A percentile compares a stretch with the other conserved stretches of the same genome.
Conservation (phyloP, 2,888 invertebrate species). For the Pharmacophagus antenor region DNA sequence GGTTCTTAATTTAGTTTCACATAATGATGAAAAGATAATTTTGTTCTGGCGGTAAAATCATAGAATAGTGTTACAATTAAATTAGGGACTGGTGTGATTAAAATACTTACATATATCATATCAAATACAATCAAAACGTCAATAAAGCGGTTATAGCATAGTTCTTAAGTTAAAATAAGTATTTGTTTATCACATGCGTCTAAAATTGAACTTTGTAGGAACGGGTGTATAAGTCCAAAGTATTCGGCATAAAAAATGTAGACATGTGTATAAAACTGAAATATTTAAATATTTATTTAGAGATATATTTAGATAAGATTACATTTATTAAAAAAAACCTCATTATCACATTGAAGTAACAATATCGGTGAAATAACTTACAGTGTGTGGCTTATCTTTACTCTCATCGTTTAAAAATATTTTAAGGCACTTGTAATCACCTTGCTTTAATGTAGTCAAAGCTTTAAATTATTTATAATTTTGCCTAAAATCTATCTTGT, state of each 20-base stretch:
- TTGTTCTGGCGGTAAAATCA: background rate
- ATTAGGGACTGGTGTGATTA: background rate
- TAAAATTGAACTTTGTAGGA: background rate
- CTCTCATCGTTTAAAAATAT: background rate
- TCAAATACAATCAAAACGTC: background rate
- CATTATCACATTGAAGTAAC: background rate
- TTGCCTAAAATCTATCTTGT: background rate
- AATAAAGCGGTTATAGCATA: background rate
- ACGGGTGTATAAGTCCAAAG: background rate
- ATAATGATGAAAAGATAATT: background rate
- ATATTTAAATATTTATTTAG: too few relatives aligned
- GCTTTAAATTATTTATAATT: constrained; percentile 4
- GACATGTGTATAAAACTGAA: background rate
- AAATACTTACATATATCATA: background rate
- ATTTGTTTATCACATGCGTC: background rate
- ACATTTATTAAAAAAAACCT: background rate
- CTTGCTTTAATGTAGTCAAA: constrained; percentile 3
- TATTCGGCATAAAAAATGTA: background rate
- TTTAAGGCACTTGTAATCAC: background rate
- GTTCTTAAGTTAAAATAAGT: background rate
- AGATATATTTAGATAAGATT: too few relatives aligned
- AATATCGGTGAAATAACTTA: background rate
- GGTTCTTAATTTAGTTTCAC: background rate
- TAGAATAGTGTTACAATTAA: background rate
- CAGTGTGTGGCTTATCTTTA: background rate